A percentile compares a stretch with the other conserved stretches of the same genome.
phyloP scores from a whole-genome alignment of 2,888 invertebrate genomes.

The Microchrysa polita region DNA sequence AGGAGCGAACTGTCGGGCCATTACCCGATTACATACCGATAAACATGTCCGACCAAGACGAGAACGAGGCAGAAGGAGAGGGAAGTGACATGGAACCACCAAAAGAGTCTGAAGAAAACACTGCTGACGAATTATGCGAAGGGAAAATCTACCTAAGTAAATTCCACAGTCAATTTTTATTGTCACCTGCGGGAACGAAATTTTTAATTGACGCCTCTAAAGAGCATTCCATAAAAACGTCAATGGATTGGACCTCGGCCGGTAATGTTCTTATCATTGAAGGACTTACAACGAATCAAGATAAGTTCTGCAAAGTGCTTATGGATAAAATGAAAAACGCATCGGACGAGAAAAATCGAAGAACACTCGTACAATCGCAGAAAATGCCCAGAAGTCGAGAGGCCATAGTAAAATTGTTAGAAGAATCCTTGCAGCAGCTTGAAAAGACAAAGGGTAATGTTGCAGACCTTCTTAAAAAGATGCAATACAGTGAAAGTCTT shows the following conservation, averaged over 20 bases:
- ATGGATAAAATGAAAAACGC: slow-evolving; percentile 61
- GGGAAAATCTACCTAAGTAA: slow-evolving; percentile 67
- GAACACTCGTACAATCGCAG: slow-evolving; percentile 54
- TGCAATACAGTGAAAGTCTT: slow-evolving; percentile 64
- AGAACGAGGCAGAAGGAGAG: slow-evolving; percentile 47
- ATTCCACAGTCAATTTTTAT: slow-evolving; percentile 65
- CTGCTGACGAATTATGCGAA: slow-evolving; percentile 56
- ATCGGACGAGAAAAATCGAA: slow-evolving; percentile 54
- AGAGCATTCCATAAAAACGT: slow-evolving; percentile 60
- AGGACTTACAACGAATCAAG: slow-evolving; percentile 66
- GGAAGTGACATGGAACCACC: slow-evolving; percentile 28
- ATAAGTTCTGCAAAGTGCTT: slow-evolving; percentile 66
- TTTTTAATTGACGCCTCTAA: slow-evolving; percentile 64
- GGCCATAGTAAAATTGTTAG: slow-evolving; percentile 59
- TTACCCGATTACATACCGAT: slow-evolving; percentile 61
- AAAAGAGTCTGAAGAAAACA: not conserved
- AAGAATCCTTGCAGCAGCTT: slow-evolving; percentile 58
- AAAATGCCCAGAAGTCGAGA: slow-evolving; percentile 59
- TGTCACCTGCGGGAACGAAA: slow-evolving; percentile 64
- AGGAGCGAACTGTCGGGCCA: slow-evolving; percentile 53
- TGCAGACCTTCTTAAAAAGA: slow-evolving; percentile 63
- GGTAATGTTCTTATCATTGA: slow-evolving; percentile 66
- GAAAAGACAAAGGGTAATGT: slow-evolving; percentile 67
- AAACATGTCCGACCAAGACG: slow-evolving; percentile 23
- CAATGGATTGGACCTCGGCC: slow-evolving; percentile 62